Evolutionary conservation across 2,888 invertebrate genomes (phyloP), one percentile per base, ranked within the genome.

Genomic region (Ephialtes manifestator): DNA sequence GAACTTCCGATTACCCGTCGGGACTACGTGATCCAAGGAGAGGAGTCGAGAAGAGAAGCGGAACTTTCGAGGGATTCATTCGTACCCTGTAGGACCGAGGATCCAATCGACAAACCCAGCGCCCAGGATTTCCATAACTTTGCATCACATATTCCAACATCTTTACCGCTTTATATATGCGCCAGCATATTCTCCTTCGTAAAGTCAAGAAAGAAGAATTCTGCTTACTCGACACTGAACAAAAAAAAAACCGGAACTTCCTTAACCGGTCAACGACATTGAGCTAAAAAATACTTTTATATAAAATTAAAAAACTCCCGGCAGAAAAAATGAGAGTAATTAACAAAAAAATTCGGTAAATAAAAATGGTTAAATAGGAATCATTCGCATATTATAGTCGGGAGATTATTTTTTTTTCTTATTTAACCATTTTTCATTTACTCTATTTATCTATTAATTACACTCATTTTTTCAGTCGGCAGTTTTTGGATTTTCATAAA

Each of bases 121-220:
- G 20, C 68, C 39, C 78, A 48, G 31, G 72, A 83, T 83, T 72
- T 78, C 83, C 83, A 83, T 83, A 83, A 83, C 78, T 83, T 83
- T 83, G 72, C 83, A 78, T 83, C 67, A 31, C 60, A 28, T n/a
- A 24, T 43, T 71, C 63, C 71, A 63, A 24, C 18, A 53, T 39
- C 53, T 67, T 74, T 39, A 15, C 8, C 20, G 55, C 72, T 51
- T 55, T 71, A 35, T 31, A 58, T 18, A 11, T 10, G 18, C 20
- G 46, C 74, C 28, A 39, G 39, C 39, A 75, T 46, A 48, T 60
- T 48, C 18, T 58, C 43, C 18, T 46, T 58, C 58, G 13, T 24
- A 48, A 48, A 43, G 28, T 18, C 2, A 8, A n/a, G 35, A n/a
- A 31, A n/a, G 31, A 63, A 63, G 7, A 63, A 63, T 63, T 63